Conservation (phyloP, 2,113 vertebrate genomes). For the Clarias gariepinus region DNA sequence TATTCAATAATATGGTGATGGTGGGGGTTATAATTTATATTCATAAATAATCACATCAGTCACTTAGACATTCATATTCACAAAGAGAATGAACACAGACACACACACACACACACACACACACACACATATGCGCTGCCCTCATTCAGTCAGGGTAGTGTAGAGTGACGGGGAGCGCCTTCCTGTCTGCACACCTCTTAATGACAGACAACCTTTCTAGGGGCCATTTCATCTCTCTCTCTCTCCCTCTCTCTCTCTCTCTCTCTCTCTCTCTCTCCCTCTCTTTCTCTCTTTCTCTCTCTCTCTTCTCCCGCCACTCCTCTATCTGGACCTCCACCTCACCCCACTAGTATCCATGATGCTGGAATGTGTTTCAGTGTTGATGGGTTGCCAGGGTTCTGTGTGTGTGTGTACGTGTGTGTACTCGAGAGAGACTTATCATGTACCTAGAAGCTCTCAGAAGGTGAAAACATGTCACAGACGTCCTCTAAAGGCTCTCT, state of each 20-base stretch:
- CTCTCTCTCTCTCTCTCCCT: not conserved
- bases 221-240: conserved; percentile 37
- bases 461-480: conserved; percentile 70
- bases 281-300: no score
- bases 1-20: conserved; percentile 47
- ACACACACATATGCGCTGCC: conserved; percentile 40
- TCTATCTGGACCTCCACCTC: not conserved
- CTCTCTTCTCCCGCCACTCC: not conserved
- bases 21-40: conserved; percentile 52
- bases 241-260: conserved; percentile 9
- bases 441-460: conserved; percentile 71
- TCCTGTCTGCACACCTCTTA: conserved; percentile 54
- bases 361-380: conserved; percentile 7
- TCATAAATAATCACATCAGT: conserved; percentile 55
- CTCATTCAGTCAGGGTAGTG: conserved; percentile 62
- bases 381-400: conserved; percentile 17
- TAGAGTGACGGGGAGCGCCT: conserved; percentile 48
- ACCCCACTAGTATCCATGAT: conserved; percentile 26
- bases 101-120: conserved; percentile 12
- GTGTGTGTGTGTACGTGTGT: conserved; percentile 33
- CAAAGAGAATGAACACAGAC: conserved; percentile 44
- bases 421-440: conserved; percentile 65
- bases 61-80: conserved; percentile 46
- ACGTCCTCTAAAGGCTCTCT: conserved; percentile 61
- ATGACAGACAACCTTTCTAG: conserved; percentile 54